Conservation (phyloP, 2,888 invertebrate genomes). For the Microplitis deprimator region DNA sequence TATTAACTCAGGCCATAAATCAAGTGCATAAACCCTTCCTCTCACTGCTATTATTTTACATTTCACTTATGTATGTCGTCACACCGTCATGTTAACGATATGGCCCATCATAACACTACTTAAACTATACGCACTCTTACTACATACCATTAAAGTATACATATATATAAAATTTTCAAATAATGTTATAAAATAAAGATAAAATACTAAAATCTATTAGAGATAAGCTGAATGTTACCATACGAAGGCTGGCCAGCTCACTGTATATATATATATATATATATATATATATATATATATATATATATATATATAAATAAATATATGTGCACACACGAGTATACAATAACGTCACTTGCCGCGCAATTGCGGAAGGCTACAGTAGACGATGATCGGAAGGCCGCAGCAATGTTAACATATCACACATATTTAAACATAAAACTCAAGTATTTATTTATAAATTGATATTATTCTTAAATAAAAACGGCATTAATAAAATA, state of each 20-base stretch:
- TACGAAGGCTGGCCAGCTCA: background rate
- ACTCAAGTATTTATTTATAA: constrained; percentile 14
- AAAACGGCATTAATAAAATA: background rate
- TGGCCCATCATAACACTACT: background rate
- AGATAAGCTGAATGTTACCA: background rate
- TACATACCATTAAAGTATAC: no score
- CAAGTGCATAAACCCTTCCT: constrained; percentile 24
- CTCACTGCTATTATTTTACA: constrained; percentile 40
- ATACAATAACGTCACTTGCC: constrained; percentile 47
- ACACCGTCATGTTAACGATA: background rate
- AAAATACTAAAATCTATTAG: background rate
- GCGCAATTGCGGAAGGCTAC: constrained; percentile 63
- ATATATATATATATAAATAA: background rate
- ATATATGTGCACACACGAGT: background rate
- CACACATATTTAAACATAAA: constrained; percentile 1
- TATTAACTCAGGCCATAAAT: background rate
- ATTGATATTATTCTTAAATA: constrained; percentile 6
- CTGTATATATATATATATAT: background rate
- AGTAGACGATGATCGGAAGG: constrained; percentile 51
- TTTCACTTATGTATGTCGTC: background rate
- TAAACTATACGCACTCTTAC: background rate
- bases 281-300: background rate
- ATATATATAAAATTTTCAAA: background rate
- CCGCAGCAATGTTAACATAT: constrained; percentile 55
- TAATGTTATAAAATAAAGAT: background rate